Evolutionary conservation across 1,140 invertebrate genomes (phyloP).

Genomic region (Caerostris darwini): DNA sequence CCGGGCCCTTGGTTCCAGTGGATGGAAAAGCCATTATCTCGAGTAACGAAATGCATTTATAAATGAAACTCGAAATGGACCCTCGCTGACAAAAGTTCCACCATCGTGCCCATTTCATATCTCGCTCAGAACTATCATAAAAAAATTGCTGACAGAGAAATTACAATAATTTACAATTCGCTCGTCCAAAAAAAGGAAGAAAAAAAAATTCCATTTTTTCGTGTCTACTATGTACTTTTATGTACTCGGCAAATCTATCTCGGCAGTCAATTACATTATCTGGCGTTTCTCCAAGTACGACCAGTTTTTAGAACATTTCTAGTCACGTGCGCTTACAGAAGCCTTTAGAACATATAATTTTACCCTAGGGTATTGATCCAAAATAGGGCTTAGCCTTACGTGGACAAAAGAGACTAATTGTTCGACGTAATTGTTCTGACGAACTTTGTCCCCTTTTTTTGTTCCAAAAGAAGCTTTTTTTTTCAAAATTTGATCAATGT

Average conservation of each 20-base stretch:
- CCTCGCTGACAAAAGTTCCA: not conserved
- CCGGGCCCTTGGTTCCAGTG: not conserved
- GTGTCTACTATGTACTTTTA: conserved; percentile 5
- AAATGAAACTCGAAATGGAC: not conserved
- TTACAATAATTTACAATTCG: conserved; percentile 49
- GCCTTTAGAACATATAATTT: conserved; percentile 52
- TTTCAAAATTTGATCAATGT: no score
- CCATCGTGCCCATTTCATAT: not conserved
- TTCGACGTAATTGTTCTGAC: conserved; percentile 7
- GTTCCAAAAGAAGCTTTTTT: no score
- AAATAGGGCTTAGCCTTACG: not conserved
- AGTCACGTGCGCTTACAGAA: conserved; percentile 16
- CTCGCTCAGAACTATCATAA: not conserved
- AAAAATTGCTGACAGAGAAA: not conserved
- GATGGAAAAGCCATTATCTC: not conserved
- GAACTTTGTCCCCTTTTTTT: not conserved
- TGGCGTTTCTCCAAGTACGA: conserved; percentile 14
- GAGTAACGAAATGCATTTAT: conserved; percentile 4
- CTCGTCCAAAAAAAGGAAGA: not conserved
- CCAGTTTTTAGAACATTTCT: not conserved
- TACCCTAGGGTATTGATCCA: conserved; percentile 15
- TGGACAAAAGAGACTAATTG: conserved; percentile 27
- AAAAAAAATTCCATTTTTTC: not conserved
- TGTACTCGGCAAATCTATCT: conserved; percentile 5
- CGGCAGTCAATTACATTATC: conserved; percentile 9